Percentiles rank a stretch among this genome's conserved stretches.
Conservation (phyloP, 2,888 invertebrate genomes). For the Beris chalybata region DNA sequence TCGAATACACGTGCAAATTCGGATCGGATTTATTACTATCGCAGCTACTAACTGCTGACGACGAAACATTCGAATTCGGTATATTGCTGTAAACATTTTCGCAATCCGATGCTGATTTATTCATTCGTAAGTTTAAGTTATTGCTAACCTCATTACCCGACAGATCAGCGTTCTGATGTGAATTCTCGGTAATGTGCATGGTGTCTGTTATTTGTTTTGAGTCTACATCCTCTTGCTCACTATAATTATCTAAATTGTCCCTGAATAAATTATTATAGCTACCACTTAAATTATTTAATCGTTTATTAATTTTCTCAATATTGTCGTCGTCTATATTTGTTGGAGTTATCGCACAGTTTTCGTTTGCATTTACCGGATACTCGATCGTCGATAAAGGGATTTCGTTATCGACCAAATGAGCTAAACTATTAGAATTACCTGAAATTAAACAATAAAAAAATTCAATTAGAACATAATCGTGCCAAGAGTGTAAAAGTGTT, state of each 20-base stretch:
- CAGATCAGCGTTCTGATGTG: neutral
- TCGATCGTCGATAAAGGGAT: constrained; percentile 61
- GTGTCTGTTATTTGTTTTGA: constrained; percentile 19
- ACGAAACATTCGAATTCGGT: constrained; percentile 43
- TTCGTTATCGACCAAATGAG: constrained; percentile 67
- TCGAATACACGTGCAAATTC: constrained; percentile 54
- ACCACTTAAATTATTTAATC: constrained; percentile 49
- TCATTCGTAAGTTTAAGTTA: constrained; percentile 13
- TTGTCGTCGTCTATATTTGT: constrained; percentile 48
- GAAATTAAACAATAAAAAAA: constrained; percentile 39
- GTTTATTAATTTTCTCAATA: constrained; percentile 46
- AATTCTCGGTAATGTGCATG: neutral
- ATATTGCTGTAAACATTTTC: constrained; percentile 57
- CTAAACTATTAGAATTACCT: constrained; percentile 70
- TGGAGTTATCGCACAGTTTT: constrained; percentile 46
- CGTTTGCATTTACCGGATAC: constrained; percentile 44
- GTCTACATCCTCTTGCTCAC: constrained; percentile 29
- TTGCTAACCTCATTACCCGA: neutral
- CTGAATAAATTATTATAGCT: constrained; percentile 56
- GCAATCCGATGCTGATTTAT: constrained; percentile 49
- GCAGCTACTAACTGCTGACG: constrained; percentile 34
- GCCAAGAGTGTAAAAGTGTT: neutral
- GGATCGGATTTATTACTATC: constrained; percentile 38
- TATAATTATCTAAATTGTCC: constrained; percentile 48
- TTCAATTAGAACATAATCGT: neutral